Evolutionary conservation across 2,797 vertebrate species (phyloP).

Genomic region (Petrocephalus sullivani): DNA sequence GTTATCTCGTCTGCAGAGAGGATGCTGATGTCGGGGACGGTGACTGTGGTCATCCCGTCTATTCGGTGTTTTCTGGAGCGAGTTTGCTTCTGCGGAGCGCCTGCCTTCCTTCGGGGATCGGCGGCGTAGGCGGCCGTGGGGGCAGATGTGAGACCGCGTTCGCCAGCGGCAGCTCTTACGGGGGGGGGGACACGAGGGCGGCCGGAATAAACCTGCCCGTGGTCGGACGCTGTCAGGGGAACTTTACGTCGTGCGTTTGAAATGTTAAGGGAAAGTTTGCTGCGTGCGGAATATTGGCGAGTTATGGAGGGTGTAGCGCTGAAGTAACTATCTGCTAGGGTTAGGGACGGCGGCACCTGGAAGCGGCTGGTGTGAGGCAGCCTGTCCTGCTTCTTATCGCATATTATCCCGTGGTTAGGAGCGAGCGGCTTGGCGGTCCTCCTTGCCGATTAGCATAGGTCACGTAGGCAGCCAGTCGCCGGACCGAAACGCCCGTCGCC

Average conservation of each 20-base stretch:
- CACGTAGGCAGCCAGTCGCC: too few species aligned
- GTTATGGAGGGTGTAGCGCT: neutral
- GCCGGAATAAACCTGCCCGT: neutral
- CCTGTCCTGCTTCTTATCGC: too few species aligned
- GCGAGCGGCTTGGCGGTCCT: neutral
- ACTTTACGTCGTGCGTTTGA: neutral
- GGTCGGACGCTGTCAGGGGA: neutral
- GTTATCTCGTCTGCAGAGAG: slow-evolving; percentile 4
- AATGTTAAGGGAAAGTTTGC: neutral
- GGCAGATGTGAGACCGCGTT: neutral
- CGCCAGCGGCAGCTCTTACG: neutral
- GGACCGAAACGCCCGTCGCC: too few species aligned
- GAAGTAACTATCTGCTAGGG: neutral
- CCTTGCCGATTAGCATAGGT: neutral
- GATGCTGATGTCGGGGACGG: slow-evolving; percentile 4
- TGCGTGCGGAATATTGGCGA: neutral
- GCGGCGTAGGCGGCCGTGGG: neutral
- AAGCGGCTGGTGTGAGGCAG: too few species aligned
- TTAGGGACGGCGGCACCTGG: neutral
- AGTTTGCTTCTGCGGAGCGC: neutral
- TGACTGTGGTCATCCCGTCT: slow-evolving; percentile 6
- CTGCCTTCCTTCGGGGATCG: neutral
- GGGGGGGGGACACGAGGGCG: neutral
- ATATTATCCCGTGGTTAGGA: neutral
- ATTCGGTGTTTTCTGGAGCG: neutral